Base-by-base conservation (phyloP, 2,888 invertebrate genomes). In the Stenchaetothrips biformis region DNA sequence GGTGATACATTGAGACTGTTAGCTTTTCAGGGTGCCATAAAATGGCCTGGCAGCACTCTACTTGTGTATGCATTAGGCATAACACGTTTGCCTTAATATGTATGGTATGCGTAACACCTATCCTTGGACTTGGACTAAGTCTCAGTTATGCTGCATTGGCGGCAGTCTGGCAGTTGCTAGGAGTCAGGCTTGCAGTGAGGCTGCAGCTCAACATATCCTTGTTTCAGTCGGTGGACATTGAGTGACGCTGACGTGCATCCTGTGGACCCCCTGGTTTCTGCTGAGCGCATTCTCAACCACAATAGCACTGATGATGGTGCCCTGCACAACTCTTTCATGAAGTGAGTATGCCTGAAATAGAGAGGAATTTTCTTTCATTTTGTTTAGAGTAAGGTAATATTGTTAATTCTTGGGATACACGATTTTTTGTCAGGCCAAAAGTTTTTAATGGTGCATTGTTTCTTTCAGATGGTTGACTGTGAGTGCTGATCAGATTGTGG, bases 401-500 rank as follows among this genome's bases (percentile, higher is more conserved):
- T n/a, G 18, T n/a, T 3, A 78, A 4, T 78, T 27, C n/a, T n/a
- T n/a, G n/a, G n/a, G n/a, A 3, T n/a, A 18, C 27, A 77, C 59
- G 49, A 79, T 78, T 27, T 78, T 81, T 37, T 2, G 37, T 37
- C 4, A 37, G 37, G 37, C 37, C 4, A 37, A 4, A 4, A 37
- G 37, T 37, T 37, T 37, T 37, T 37, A 37, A 37, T 37, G 37
- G 53, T 78, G 27, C 81, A 13, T 59, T 59, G 13, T 59, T 16
- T 59, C 9, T 4, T 27, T 78, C 85, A 92, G 92, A 86, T 94
- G 95, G 93, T 89, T 97, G 83, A 93, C 95, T 1, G 92, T 95
- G 82, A 95, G 95, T 85, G 93, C 95, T n/a, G 97, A 98, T 86
- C 95, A 96, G 86, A 92, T 96, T 79, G 94, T 98, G 9, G 95